Percentiles rank a stretch among this genome's conserved stretches.
Conservation (phyloP, 2,888 invertebrate species). For the Zygothrica quintamaculata region DNA sequence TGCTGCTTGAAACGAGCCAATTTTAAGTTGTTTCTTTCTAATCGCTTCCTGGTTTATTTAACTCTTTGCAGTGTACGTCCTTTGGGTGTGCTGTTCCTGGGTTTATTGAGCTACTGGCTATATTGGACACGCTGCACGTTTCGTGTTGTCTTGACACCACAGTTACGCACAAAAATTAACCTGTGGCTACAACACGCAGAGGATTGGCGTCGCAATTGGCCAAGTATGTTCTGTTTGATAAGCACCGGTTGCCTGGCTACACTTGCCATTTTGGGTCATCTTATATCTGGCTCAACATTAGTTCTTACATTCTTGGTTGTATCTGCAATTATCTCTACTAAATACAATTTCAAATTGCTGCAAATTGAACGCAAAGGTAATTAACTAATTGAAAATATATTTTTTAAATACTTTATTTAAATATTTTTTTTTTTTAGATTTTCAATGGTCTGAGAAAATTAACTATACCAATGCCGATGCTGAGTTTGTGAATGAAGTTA, state of each 20-base stretch:
- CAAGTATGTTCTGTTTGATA: conserved; percentile 77
- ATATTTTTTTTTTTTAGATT: conserved; percentile 47
- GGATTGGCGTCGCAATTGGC: conserved; percentile 72
- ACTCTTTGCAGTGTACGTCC: conserved; percentile 81
- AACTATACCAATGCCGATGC: conserved; percentile 74
- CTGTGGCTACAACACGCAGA: conserved; percentile 56
- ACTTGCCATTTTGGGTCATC: conserved; percentile 81
- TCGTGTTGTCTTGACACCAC: conserved; percentile 79
- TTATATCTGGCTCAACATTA: conserved; percentile 81
- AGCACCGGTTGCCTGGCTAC: conserved; percentile 65
- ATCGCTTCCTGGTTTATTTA: conserved; percentile 8
- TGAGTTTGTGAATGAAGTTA: conserved; percentile 82
- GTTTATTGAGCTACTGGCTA: conserved; percentile 79
- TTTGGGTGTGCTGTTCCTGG: conserved; percentile 79
- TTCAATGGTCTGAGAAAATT: conserved; percentile 71
- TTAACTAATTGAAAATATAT: not conserved
- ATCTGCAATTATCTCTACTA: conserved; percentile 79
- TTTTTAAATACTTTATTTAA: conserved; percentile 2
- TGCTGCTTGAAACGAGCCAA: conserved; percentile 21
- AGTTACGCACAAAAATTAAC: conserved; percentile 68
- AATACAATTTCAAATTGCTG: conserved; percentile 81
- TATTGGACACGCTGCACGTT: conserved; percentile 78
- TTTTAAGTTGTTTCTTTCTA: conserved; percentile 37
- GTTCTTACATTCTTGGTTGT: conserved; percentile 77
- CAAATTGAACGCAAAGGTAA: conserved; percentile 80